phyloP scores from a whole-genome alignment of 2,113 vertebrate species.

The Pseudopipra pipra region DNA sequence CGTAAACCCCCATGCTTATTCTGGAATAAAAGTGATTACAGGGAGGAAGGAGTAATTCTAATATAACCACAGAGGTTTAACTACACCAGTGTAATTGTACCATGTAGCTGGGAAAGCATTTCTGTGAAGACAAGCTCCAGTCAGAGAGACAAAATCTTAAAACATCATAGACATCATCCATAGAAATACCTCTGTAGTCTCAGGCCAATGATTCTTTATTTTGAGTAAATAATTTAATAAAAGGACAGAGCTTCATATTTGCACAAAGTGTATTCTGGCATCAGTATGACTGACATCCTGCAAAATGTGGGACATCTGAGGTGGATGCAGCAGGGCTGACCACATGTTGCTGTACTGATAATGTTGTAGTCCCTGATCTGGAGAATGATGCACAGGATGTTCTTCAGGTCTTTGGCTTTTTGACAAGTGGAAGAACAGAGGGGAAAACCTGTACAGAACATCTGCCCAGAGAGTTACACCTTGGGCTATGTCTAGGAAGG shows the following conservation, averaged over 20 bases:
- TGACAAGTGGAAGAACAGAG: background rate
- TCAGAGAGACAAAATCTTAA: background rate
- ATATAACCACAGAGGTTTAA: background rate
- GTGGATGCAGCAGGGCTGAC: background rate
- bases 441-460: background rate
- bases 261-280: background rate
- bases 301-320: background rate
- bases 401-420: background rate
- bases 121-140: background rate
- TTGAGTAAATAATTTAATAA: background rate
- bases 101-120: background rate
- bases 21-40: background rate
- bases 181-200: background rate
- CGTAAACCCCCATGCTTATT: background rate
- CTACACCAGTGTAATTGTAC: background rate
- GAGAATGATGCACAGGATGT: background rate
- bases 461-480: background rate
- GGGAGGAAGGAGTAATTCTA: background rate
- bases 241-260: background rate
- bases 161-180: background rate
- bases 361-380: background rate
- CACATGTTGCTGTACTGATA: background rate
- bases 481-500: background rate
- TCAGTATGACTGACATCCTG: background rate
- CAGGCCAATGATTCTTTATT: background rate